Evolutionary conservation across 2,113 vertebrate genomes (phyloP).

Genomic region (Noctilio leporinus): DNA sequence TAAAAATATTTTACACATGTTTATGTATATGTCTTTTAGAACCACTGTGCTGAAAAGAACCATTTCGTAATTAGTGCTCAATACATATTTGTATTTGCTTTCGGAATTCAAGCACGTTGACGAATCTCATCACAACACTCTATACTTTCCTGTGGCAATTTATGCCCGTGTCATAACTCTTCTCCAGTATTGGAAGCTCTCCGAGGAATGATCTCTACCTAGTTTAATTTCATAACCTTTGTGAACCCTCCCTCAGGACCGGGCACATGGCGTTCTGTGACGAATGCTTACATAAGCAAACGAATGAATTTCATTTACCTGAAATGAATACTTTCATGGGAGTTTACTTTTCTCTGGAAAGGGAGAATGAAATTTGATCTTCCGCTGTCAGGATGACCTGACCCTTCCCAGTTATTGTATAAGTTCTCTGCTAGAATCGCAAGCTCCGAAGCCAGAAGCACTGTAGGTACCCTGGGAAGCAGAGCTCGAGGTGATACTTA

Average conservation of each 20-base stretch:
- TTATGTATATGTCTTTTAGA: constrained; percentile 49
- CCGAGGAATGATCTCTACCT: not conserved
- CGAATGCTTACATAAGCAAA: not conserved
- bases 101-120: not conserved
- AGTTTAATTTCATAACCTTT: not conserved
- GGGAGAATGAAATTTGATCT: not conserved
- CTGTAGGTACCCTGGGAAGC: not conserved
- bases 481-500: not conserved
- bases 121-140: not conserved
- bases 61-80: constrained; percentile 33
- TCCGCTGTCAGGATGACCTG: not conserved
- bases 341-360: not conserved
- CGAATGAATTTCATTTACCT: not conserved
- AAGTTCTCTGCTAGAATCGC: not conserved
- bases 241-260: not conserved
- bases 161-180: not conserved
- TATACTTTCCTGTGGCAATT: not conserved
- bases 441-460: not conserved
- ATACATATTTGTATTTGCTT: constrained; percentile 49
- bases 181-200: not conserved
- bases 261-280: not conserved
- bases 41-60: constrained; percentile 17
- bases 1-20: constrained; percentile 33
- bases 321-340: not conserved
- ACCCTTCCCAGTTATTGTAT: not conserved